phyloP scores from a whole-genome alignment of 2,888 invertebrate genomes.

The Mythimna loreyi region DNA sequence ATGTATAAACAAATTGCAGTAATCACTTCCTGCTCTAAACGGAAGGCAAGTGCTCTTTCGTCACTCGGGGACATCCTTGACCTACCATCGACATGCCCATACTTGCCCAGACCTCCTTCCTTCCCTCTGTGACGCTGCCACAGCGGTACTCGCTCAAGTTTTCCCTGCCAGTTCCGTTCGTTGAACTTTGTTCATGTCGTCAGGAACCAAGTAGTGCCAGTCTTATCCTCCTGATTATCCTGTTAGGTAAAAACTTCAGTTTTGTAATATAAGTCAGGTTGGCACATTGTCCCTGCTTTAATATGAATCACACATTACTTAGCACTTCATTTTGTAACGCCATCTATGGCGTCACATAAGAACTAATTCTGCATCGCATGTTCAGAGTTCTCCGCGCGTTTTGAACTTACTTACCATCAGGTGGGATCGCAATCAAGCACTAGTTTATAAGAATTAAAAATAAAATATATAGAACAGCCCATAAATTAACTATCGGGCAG shows the following conservation, averaged over 20 bases:
- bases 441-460: too few relatives aligned
- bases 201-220: conserved; percentile 33
- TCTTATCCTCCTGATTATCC: conserved; percentile 55
- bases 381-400: too few relatives aligned
- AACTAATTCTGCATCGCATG: too few relatives aligned
- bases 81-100: conserved; percentile 11
- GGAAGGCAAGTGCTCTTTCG: conserved; percentile 2
- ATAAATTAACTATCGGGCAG: too few relatives aligned
- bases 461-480: too few relatives aligned
- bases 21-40: not conserved
- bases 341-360: too few relatives aligned
- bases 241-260: conserved; percentile 31
- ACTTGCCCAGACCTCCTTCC: conserved; percentile 45
- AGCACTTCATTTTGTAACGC: too few relatives aligned
- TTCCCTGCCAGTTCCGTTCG: conserved; percentile 49
- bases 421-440: too few relatives aligned
- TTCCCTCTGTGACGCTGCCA: conserved; percentile 58
- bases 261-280: conserved; percentile 23
- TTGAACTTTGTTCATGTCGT: conserved; percentile 46
- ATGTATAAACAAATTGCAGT: not conserved
- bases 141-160: conserved; percentile 45
- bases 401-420: too few relatives aligned
- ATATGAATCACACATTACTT: too few relatives aligned
- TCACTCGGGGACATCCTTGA: conserved; percentile 38
- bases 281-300: not conserved